phyloP scores from a whole-genome alignment of 2,797 vertebrate species.

The Mus spretus region DNA sequence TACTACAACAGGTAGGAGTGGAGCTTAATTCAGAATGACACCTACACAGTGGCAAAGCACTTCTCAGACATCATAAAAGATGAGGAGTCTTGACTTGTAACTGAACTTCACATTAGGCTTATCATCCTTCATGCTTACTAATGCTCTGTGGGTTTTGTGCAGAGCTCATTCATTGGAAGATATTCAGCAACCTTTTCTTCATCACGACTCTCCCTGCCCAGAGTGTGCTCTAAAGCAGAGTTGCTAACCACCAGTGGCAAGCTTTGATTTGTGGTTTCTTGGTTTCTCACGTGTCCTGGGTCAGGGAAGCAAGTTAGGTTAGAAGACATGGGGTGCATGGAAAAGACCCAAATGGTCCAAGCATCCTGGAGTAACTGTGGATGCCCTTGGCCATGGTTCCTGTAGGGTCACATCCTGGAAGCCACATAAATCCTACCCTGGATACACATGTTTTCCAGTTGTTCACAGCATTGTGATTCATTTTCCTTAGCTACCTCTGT shows the following conservation, averaged over 20 bases:
- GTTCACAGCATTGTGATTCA: not conserved
- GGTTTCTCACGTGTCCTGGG: slow-evolving; percentile 21
- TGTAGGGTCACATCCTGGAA: not conserved
- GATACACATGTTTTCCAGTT: slow-evolving; percentile 17
- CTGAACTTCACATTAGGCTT: not conserved
- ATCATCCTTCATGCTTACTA: not conserved
- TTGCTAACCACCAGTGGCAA: not conserved
- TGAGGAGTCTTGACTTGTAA: not conserved
- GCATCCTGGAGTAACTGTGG: not conserved
- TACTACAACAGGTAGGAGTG: not conserved
- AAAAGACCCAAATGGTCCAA: not conserved
- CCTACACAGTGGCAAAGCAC: rapidly evolving
- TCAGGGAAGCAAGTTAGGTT: slow-evolving; percentile 59
- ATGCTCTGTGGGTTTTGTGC: not conserved
- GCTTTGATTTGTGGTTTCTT: slow-evolving; percentile 58
- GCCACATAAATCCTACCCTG: not conserved
- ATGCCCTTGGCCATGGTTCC: not conserved
- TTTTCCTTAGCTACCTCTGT: not conserved
- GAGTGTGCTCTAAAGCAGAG: slow-evolving; percentile 45
- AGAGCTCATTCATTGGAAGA: not conserved
- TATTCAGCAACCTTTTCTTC: not conserved
- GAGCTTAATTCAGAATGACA: not conserved
- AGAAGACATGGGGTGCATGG: not conserved
- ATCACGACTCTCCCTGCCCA: not conserved
- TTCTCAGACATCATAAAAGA: not conserved